Conservation (phyloP, 2,888 invertebrate genomes). For the Eurois occulta region DNA sequence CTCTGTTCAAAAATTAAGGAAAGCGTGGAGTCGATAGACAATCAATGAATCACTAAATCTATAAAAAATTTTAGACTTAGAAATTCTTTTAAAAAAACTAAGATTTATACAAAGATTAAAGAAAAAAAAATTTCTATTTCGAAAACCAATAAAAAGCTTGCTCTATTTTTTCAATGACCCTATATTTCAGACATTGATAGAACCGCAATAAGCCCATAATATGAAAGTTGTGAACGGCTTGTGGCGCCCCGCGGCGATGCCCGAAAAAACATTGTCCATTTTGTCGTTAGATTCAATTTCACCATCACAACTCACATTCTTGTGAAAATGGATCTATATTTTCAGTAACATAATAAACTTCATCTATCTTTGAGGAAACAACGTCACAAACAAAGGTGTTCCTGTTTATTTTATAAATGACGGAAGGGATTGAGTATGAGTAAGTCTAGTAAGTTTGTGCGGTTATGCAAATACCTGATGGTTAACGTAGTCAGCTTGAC, state of each 20-base stretch:
- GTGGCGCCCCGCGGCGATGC: slow-evolving; percentile 52
- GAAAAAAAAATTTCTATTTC: not conserved
- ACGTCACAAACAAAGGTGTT: not conserved
- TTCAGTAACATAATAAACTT: slow-evolving; percentile 44
- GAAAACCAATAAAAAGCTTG: slow-evolving; percentile 4
- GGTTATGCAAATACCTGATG: not conserved
- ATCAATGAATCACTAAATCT: not conserved
- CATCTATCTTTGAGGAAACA: slow-evolving; percentile 27
- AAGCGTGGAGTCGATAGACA: not conserved
- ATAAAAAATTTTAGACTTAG: not conserved
- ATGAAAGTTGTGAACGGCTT: slow-evolving; percentile 52
- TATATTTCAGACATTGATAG: slow-evolving; percentile 37
- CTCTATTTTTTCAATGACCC: slow-evolving; percentile 39
- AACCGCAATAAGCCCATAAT: slow-evolving; percentile 48
- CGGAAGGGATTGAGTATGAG: not conserved
- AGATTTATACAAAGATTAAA: not conserved
- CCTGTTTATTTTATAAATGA: slow-evolving; percentile 9
- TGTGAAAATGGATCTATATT: slow-evolving; percentile 47
- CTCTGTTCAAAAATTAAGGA: not conserved
- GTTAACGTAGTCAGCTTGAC: not conserved
- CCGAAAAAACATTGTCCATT: slow-evolving; percentile 61
- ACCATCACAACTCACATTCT: slow-evolving; percentile 49
- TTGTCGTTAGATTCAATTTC: slow-evolving; percentile 57
- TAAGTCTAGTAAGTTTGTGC: not conserved
- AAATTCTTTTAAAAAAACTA: too few species aligned